These are phyloP conservation scores for Musca vetustissima DNA, from an alignment of 1,140 invertebrate species.

Conservation along the genomic window DNA sequence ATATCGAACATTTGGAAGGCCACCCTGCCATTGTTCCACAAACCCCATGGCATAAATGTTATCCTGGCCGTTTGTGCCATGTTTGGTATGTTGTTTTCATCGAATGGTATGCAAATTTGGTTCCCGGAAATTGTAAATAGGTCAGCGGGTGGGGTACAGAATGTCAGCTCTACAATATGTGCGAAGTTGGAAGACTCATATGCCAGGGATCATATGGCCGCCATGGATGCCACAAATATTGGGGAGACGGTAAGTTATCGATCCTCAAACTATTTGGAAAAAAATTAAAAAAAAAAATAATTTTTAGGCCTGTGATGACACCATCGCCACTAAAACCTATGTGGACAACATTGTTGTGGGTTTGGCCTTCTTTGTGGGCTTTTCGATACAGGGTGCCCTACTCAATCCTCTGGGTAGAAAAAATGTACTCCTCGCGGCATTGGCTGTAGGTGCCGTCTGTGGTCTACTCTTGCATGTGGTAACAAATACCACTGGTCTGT, in stretches of 20 bases:
- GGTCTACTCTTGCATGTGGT: conserved; percentile 48
- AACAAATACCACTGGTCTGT: conserved; percentile 39
- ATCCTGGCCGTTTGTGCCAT: conserved; percentile 45
- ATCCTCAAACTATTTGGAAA: background rate
- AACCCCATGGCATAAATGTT: conserved; percentile 49
- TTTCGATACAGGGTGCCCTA: conserved; percentile 43
- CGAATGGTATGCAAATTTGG: conserved; percentile 54
- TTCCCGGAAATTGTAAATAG: conserved; percentile 56
- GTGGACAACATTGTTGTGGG: conserved; percentile 54
- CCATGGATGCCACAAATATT: conserved; percentile 5
- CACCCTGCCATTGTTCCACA: conserved; percentile 49
- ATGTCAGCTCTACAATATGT: conserved; percentile 40
- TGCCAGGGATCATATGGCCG: conserved; percentile 8
- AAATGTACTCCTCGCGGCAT: conserved; percentile 41
- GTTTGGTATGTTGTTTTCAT: conserved; percentile 52
- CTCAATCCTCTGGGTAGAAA: conserved; percentile 52
- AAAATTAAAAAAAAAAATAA: background rate
- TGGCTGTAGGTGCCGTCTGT: conserved; percentile 34
- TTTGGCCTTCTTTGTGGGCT: conserved; percentile 47
- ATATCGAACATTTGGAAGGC: conserved; percentile 44
- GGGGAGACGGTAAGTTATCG: background rate
- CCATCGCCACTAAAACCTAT: conserved; percentile 49
- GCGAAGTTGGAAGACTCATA: conserved; percentile 38
- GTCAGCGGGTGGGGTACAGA: conserved; percentile 33
- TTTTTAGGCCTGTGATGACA: conserved; percentile 45